Evolutionary conservation across 2,888 invertebrate species (phyloP), one percentile per base, ranked within the genome.

Genomic region (Scaptomyza flava): DNA sequence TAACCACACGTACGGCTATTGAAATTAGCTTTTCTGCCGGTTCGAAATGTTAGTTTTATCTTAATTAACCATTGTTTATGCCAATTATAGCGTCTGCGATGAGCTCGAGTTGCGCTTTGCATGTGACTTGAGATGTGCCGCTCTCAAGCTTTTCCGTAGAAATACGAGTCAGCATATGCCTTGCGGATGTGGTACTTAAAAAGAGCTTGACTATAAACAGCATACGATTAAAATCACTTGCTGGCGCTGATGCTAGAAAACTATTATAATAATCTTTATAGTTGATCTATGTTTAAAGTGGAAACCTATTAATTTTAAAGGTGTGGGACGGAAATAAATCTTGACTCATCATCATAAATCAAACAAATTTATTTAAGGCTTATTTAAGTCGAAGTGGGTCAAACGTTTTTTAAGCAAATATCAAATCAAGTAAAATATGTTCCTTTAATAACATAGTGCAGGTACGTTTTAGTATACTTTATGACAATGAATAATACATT

Each of bases 41-140:
- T 61, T 64, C 52, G 69, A 71, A 77, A 87, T 89, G 85, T 89
- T 89, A 89, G 89, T 89, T 83, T 87, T 87, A 83, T 83, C 89
- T 75, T 89, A 83, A 83, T 83, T 83, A 83, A 78, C 76, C 60
- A 72, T 87, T 87, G 87, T 87, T 81, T 71, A 83, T 83, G 87
- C 65, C 81, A 86, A 88, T 81, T 88, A 88, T 64, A 66, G 51
- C 54, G 50, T 61, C 58, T 76, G 65, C 34, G 12, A 12, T 56
- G 20, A 54, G 48, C 42, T 42, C 36, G 11, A 20, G 9, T 23
- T 38, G 46, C 14, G 31, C 46, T 47, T 17, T 9, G 31, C 8
- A 33, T 34, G 48, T 12, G 34, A 20, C 48, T 33, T 41, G 31
- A 23, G 20, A 31, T 51, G 14, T 66, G 54, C 38, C n/a, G 6